Evolutionary conservation across 2,113 vertebrate genomes (phyloP), one percentile per base, ranked within the genome.

Genomic region (Monopterus albus): DNA sequence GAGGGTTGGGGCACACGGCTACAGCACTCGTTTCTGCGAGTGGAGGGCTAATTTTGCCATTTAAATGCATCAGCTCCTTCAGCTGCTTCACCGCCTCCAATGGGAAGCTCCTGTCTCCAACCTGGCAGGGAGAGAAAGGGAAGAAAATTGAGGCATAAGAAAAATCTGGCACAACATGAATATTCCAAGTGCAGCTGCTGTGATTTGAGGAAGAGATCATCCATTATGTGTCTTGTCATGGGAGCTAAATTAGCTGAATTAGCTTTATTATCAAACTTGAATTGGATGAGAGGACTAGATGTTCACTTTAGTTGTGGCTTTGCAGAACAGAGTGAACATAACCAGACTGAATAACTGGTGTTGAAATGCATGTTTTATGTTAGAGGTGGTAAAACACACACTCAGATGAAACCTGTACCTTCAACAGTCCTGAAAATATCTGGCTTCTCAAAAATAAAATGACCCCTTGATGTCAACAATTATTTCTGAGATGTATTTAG

Each of bases 41-140:
- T 9, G 0, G 47, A 6, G 81, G 56, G 4, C 18, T 60, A 1
- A 11, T 7, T 13, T 39, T 1, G 18, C 12, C 42, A 0, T 61
- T 42, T 6, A 39, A 1, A 5, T 81, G 83, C 80, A 91, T 69
- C 55, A 94, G 28, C 33, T 69, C 65, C 79, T 88, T 92, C 82
- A 96, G 89, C 78, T 88, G 83, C 83, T 94, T 94, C 79, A 94
- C 94, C 0, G 94, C 85, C 55, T 94, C 91, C 79, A 95, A 40
- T 6, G 92, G 40, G 68, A 94, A 95, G 35, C 77, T 89, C 40
- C 84, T 87, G 18, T 91, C 71, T 29, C 91, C 94, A 52, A 93
- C 93, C 95, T 95, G 75, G 13, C 45, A 6, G 6, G 2, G 17
- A 23, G 18, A 8, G 20, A 18, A 29, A 36, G 52, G 62, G 23